Conservation (phyloP, 2,888 invertebrate species). For the Cosmia trapezina region DNA sequence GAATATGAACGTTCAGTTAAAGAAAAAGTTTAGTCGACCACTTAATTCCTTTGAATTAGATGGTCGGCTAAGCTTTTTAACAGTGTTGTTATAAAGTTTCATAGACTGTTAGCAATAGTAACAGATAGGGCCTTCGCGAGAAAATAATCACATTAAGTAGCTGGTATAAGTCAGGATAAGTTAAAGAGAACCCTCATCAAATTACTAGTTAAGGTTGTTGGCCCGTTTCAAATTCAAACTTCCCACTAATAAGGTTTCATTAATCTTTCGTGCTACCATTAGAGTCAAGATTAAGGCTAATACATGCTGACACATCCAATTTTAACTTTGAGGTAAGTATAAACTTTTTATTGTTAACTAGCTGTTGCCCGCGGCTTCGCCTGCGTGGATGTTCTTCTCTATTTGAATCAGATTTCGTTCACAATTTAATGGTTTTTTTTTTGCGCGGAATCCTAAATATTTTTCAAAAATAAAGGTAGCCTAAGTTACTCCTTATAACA, state of each 20-base stretch:
- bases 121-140: slow-evolving; percentile 3
- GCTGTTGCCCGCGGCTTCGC: too few relatives aligned
- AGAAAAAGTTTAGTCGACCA: too few relatives aligned
- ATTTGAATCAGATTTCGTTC: too few relatives aligned
- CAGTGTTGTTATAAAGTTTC: neutral
- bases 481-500: too few relatives aligned
- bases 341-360: neutral
- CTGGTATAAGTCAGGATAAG: neutral
- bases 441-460: too few relatives aligned
- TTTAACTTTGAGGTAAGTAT: neutral
- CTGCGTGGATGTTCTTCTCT: too few relatives aligned
- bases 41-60: too few relatives aligned
- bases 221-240: neutral
- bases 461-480: too few relatives aligned
- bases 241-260: neutral
- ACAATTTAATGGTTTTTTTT: too few relatives aligned
- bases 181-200: slow-evolving; percentile 12
- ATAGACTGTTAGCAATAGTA: neutral
- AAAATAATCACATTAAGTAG: slow-evolving; percentile 13
- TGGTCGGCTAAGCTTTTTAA: neutral
- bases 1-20: too few relatives aligned
- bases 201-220: neutral
- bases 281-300: neutral
- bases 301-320: neutral
- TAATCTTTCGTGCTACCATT: neutral